A percentile compares a stretch with the other conserved stretches of the same genome.
These are phyloP conservation scores for Gambusia yucatana DNA, from an alignment of 2,797 vertebrate genomes.

Conservation along the genomic window DNA sequence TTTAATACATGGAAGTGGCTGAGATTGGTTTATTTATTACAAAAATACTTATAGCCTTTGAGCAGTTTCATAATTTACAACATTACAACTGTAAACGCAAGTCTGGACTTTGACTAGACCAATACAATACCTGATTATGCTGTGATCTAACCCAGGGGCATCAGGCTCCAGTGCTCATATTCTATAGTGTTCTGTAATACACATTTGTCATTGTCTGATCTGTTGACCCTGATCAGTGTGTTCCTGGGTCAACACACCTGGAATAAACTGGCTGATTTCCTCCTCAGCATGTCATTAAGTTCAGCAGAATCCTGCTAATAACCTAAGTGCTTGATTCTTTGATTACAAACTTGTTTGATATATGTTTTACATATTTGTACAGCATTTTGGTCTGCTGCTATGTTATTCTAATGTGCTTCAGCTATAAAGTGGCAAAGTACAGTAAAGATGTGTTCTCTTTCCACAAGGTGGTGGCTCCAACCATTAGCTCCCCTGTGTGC, in stretches of 20 bases:
- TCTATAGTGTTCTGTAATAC: background rate
- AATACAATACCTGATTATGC: background rate
- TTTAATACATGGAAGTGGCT: background rate
- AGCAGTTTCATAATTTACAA: background rate
- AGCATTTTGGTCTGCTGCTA: background rate
- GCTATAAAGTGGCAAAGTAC: background rate
- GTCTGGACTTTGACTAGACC: background rate
- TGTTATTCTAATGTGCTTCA: background rate
- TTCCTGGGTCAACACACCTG: background rate
- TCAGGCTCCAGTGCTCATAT: background rate
- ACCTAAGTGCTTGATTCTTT: background rate
- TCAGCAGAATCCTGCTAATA: background rate
- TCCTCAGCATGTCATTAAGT: background rate
- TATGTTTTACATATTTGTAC: background rate
- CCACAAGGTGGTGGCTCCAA: conserved; percentile 93
- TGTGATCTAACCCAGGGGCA: background rate
- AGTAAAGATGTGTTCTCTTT: background rate
- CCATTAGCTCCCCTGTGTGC: conserved; percentile 96
- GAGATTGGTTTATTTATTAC: background rate
- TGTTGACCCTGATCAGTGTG: background rate
- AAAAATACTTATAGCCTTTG: background rate
- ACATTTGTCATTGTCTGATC: no score
- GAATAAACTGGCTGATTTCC: background rate
- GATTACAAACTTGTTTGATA: background rate
- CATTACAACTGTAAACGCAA: background rate